Evolutionary conservation across 2,797 vertebrate genomes (phyloP), one percentile per base, ranked within the genome.

Genomic region (Leptoclinus maculatus): DNA sequence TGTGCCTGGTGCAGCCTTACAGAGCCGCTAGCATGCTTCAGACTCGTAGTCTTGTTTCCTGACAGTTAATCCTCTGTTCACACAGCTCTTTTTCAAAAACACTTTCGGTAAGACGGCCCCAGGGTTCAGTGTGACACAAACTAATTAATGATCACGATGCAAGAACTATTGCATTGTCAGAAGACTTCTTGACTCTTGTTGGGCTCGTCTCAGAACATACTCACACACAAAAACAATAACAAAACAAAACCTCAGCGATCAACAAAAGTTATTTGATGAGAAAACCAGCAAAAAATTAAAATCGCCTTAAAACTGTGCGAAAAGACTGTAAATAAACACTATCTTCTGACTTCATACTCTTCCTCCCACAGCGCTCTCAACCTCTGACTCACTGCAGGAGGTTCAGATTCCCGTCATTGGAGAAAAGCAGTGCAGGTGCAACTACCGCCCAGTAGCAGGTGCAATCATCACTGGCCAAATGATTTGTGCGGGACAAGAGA

Each of bases 321-420:
- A 62, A 29, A 34, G 19, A 19, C 17, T 0, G 12, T 4, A 1
- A 45, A 57, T 1, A 36, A 53, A 36, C 2, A 25, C 10, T 2
- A 0, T 41, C 25, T 2, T 29, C 19, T 71, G 1, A 74, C 70
- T 51, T 67, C 21, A 17, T 16, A 14, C 1, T 76, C 12, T 69
- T 1, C 69, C 45, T 39, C 17, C 17, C 64, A 58, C 80, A 94
- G 93, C n/a, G 0, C 0, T 16, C 0, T 13, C 43, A 5, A n/a
- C 4, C 2, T 60, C 39, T 12, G 2, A 63, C 6, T 11, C 14
- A 0, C 89, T 95, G 17, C 94, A 95, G 74, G 88, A 96, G 74
- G 91, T 91, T 9, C 13, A 88, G 36, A 49, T 95, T 49, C 93
- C 94, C 1, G 59, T 95, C 10, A 66, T 96, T 47, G 91, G 90